Conservation (phyloP, 2,888 invertebrate species). For the Steinernema hermaphroditum region DNA sequence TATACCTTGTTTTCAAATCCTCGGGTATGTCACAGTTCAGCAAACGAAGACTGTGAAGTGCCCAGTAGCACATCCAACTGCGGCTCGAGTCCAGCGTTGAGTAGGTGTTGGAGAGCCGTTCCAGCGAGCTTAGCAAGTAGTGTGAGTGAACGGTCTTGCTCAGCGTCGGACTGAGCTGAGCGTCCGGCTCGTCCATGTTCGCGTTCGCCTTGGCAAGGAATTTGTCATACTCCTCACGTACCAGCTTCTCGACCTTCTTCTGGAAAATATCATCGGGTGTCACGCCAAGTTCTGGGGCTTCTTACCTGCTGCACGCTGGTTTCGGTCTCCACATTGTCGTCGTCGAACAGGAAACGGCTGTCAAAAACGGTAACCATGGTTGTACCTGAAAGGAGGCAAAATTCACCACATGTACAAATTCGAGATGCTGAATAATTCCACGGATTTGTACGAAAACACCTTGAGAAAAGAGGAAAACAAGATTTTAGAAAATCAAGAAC, state of each 20-base stretch:
- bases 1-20: slow-evolving; percentile 31
- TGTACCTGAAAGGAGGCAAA: background rate
- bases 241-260: slow-evolving; percentile 45
- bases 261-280: slow-evolving; percentile 22
- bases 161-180: background rate
- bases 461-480: too few species aligned
- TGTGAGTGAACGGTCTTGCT: background rate
- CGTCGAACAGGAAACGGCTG: background rate
- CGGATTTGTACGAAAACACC: too few species aligned
- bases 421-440: too few species aligned
- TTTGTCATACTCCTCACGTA: slow-evolving; percentile 36
- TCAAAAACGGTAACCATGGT: background rate
- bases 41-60: slow-evolving; percentile 83
- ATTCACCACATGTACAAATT: too few species aligned
- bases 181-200: slow-evolving; percentile 35
- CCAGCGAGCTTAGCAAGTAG: background rate
- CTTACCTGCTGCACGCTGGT: background rate
- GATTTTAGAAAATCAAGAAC: too few species aligned
- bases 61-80: slow-evolving; percentile 97
- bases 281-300: background rate
- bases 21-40: slow-evolving; percentile 71
- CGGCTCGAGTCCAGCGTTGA: slow-evolving; percentile 86
- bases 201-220: slow-evolving; percentile 31
- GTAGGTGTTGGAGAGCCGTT: background rate
- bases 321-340: background rate